Conservation (phyloP, 1,140 invertebrate species). For the Cydia strobilella region DNA sequence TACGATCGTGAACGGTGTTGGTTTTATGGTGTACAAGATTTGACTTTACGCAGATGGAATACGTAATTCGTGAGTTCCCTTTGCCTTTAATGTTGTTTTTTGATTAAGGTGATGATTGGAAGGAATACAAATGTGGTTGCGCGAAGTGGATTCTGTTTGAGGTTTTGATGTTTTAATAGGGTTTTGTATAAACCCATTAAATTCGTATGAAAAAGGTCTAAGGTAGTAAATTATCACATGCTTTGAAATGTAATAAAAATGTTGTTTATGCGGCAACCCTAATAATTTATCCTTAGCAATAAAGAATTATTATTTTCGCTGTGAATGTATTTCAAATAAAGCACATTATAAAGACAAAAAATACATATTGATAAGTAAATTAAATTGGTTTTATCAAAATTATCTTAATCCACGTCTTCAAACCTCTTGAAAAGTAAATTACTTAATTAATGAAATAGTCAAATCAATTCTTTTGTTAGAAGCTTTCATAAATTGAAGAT, state of each 20-base stretch:
- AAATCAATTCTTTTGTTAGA: background rate
- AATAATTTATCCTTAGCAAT: too few relatives aligned
- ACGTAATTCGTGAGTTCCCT: conserved; percentile 43
- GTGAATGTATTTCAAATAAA: background rate
- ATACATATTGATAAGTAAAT: background rate
- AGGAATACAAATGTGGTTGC: conserved; percentile 37
- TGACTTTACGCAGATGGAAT: conserved; percentile 45
- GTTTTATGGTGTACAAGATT: conserved; percentile 43
- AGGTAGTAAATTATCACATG: too few relatives aligned
- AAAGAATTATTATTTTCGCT: background rate
- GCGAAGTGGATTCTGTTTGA: background rate
- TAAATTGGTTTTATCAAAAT: background rate
- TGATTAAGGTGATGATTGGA: conserved; percentile 14
- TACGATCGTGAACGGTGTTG: conserved; percentile 43
- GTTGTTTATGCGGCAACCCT: background rate
- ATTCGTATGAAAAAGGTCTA: too few relatives aligned
- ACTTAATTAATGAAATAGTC: background rate
- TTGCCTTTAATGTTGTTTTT: conserved; percentile 11
- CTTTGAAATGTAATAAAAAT: background rate
- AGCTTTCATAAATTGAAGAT: background rate
- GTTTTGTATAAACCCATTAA: too few relatives aligned
- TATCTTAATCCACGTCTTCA: background rate
- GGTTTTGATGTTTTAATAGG: background rate
- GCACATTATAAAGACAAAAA: background rate
- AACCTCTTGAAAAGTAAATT: background rate